Evolutionary conservation across 92 coral and sea anemone genomes (phyloP), one percentile per base, ranked within the genome.

Genomic region (Phenganax marumi): DNA sequence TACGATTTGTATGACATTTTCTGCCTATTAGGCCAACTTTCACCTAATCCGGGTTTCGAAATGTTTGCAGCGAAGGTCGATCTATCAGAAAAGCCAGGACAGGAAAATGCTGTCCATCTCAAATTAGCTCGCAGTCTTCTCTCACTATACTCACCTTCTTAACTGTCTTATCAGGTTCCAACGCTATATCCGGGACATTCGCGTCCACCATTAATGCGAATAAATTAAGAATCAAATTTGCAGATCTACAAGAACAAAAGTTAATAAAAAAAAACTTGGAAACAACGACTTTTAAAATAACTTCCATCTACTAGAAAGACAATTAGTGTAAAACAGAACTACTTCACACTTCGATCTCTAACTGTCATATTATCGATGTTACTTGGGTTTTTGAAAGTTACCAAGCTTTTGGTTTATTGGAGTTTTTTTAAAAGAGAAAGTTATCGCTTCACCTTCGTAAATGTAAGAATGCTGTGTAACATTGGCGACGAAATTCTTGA

Each of bases 171-270:
- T 95, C 98, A 18, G 98, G 98, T 75, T 95, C 98, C 77, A 95
- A 69, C 21, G 98, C 98, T 60, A 95, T 95, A 73, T 95, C 98
- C 46, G 98, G 98, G 51, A 95, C 98, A 83, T 86, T 95, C 17
- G 98, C 98, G 76, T 95, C 98, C 83, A 95, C 93, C 98, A 95
- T 95, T 64, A 95, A 80, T 46, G 93, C 92, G 86, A 95, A 95
- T 80, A 95, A 88, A 86, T 95, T 95, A 11, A 95, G 88, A 33
- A 95, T 92, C 79, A 95, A 88, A 77, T 92, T 95, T 55, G 97
- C 95, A 81, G 93, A 97, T 57, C 98, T 95, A 86, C 18, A 50
- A 10, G 25, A 51, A 50, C 39, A 24, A 14, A 61, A 19, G 26
- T 43, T 18, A 16, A 10, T n/a, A 57, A 17, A n/a, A 24, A 22